phyloP scores from a whole-genome alignment of 2,797 vertebrate genomes.

The Apodemus agrarius region DNA sequence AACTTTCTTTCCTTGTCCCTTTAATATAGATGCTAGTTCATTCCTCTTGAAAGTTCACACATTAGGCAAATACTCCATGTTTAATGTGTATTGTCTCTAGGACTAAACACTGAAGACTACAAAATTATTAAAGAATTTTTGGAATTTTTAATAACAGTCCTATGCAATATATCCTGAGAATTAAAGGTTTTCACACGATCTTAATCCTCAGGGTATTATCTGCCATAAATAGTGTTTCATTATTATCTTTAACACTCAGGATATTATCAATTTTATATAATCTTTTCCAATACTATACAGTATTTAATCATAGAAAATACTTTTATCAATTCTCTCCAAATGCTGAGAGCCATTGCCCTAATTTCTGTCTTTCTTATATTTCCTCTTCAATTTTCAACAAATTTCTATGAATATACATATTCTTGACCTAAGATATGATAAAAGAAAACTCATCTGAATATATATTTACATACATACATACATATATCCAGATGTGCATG shows the following conservation, averaged over 20 bases:
- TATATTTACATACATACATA: background rate
- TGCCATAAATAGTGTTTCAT: constrained; percentile 25
- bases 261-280: constrained; percentile 9
- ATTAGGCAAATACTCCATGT: constrained; percentile 39
- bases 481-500: background rate
- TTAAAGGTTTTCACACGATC: constrained; percentile 15
- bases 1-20: constrained; percentile 44
- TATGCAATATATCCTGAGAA: constrained; percentile 66
- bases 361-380: constrained; percentile 3
- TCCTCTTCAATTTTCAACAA: constrained; percentile 26
- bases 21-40: constrained; percentile 51
- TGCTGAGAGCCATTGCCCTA: constrained; percentile 35
- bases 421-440: background rate
- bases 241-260: constrained; percentile 38
- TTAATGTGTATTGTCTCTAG: constrained; percentile 77
- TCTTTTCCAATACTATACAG: constrained; percentile 21
- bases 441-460: background rate
- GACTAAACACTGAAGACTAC: constrained; percentile 51
- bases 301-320: constrained; percentile 51
- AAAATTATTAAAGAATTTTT: constrained; percentile 41
- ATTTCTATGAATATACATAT: constrained; percentile 28
- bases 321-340: constrained; percentile 45
- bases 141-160: constrained; percentile 48
- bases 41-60: constrained; percentile 59
- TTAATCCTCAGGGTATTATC: constrained; percentile 45